Evolutionary conservation across 2,888 invertebrate species (phyloP).

Genomic region (Drosophila atroscutellata): DNA sequence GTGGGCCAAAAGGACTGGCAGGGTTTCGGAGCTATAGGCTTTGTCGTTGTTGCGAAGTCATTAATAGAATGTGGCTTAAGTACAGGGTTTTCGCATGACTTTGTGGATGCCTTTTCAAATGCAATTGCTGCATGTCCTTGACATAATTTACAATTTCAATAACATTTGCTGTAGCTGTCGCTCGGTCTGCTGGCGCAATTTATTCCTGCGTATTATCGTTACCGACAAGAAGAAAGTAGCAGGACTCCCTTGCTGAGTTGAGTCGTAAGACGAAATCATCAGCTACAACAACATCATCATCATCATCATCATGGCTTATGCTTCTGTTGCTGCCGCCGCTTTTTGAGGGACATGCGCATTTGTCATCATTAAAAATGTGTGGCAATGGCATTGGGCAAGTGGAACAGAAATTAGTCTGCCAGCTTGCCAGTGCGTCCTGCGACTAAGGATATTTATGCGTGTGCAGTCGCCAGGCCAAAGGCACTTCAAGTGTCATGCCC

Average conservation of each 20-base stretch:
- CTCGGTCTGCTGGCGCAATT: conserved; percentile 53
- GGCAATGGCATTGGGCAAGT: conserved; percentile 26
- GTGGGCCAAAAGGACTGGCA: neutral
- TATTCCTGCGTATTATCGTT: conserved; percentile 59
- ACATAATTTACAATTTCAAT: conserved; percentile 80
- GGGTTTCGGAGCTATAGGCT: neutral
- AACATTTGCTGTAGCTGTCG: conserved; percentile 46
- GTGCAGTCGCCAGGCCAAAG: conserved; percentile 62
- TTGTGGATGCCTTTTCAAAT: conserved; percentile 20
- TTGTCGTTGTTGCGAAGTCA: conserved; percentile 31
- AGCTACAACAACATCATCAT: conserved; percentile 30
- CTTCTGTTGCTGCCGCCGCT: conserved; percentile 24
- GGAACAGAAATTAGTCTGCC: conserved; percentile 63
- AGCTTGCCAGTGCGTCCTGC: conserved; percentile 22
- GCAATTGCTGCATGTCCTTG: conserved; percentile 71
- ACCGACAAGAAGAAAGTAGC: neutral
- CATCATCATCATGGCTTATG: conserved; percentile 2
- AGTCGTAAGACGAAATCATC: conserved; percentile 56
- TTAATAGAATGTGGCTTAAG: conserved; percentile 54
- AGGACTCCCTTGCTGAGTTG: conserved; percentile 35
- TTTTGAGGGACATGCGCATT: conserved; percentile 56
- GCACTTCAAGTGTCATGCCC: conserved; percentile 71
- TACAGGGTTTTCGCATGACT: conserved; percentile 31
- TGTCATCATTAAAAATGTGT: conserved; percentile 73
- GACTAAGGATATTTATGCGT: conserved; percentile 72